Evolutionary conservation across 1,140 invertebrate genomes (phyloP).

Genomic region (Drosophila gunungcola): DNA sequence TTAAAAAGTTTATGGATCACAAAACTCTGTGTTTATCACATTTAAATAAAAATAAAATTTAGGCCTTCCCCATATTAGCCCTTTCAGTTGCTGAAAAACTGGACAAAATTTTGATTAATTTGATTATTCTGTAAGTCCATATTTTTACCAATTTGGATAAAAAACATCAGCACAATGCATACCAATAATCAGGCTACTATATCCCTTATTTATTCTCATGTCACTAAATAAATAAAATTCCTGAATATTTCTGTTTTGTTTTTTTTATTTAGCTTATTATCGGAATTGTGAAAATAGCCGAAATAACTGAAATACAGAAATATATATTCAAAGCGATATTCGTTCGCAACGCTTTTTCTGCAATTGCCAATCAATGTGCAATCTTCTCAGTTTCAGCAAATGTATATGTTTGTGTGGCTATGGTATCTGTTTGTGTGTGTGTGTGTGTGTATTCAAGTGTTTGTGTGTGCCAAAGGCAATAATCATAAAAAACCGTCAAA

Average conservation of each 20-base stretch:
- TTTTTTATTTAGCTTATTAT: not conserved
- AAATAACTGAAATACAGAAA: slow-evolving; percentile 16
- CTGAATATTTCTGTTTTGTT: not conserved
- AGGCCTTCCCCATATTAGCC: too few relatives aligned
- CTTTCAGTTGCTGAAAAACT: too few relatives aligned
- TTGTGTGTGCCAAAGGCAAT: slow-evolving; percentile 60
- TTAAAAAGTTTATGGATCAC: too few relatives aligned
- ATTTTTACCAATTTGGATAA: too few relatives aligned
- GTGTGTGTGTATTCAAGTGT: slow-evolving; percentile 25
- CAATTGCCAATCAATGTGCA: slow-evolving; percentile 77
- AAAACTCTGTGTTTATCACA: too few relatives aligned
- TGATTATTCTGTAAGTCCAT: too few relatives aligned
- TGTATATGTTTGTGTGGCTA: slow-evolving; percentile 3
- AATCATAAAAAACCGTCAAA: slow-evolving; percentile 80
- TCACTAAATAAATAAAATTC: too few relatives aligned
- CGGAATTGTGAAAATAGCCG: slow-evolving; percentile 21
- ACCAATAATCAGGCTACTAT: not conserved
- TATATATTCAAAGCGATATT: slow-evolving; percentile 49
- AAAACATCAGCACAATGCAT: too few relatives aligned
- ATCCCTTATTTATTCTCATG: not conserved
- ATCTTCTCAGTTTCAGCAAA: slow-evolving; percentile 39
- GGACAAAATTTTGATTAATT: too few relatives aligned
- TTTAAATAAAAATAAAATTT: too few relatives aligned
- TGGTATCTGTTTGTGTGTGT: slow-evolving; percentile 9
- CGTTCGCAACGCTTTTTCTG: slow-evolving; percentile 60